Conservation (phyloP, 2,113 vertebrate species). For the Epinephelus lanceolatus region DNA sequence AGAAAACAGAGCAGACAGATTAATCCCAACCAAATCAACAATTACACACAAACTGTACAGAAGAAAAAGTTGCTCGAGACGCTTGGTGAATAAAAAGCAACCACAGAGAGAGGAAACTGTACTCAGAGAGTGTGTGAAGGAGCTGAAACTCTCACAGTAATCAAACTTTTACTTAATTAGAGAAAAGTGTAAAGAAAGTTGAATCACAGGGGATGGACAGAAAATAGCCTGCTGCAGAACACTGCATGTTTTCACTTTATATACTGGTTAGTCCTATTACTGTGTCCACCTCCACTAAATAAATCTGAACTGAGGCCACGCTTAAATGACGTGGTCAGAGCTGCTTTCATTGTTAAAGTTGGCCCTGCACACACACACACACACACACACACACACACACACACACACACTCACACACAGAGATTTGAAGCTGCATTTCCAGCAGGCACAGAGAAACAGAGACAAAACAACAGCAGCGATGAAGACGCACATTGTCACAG, state of each 20-base stretch:
- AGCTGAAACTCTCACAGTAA: constrained; percentile 29
- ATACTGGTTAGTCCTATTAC: not conserved
- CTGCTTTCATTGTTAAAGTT: constrained; percentile 23
- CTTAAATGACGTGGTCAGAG: constrained; percentile 21
- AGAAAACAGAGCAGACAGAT: not conserved
- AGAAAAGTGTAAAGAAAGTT: constrained; percentile 47
- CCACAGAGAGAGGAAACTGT: not conserved
- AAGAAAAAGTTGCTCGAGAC: not conserved
- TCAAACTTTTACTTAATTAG: constrained; percentile 51
- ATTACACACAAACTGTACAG: not conserved
- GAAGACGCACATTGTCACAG: constrained; percentile 73
- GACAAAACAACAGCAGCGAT: constrained; percentile 69
- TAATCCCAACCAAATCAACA: not conserved
- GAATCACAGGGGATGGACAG: constrained; percentile 16
- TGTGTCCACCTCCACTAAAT: not conserved
- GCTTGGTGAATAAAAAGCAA: not conserved
- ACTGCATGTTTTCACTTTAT: not conserved
- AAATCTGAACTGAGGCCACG: constrained; percentile 5
- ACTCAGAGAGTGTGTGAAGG: not conserved
- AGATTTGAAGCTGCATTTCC: constrained; percentile 21
- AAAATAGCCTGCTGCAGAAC: constrained; percentile 11
- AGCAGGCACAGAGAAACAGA: constrained; percentile 6
- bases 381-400: not conserved
- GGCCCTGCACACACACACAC: not conserved
- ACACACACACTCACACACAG: constrained; percentile 4